Evolutionary conservation across 2,113 vertebrate genomes (phyloP).

Genomic region (Blennius ocellaris): DNA sequence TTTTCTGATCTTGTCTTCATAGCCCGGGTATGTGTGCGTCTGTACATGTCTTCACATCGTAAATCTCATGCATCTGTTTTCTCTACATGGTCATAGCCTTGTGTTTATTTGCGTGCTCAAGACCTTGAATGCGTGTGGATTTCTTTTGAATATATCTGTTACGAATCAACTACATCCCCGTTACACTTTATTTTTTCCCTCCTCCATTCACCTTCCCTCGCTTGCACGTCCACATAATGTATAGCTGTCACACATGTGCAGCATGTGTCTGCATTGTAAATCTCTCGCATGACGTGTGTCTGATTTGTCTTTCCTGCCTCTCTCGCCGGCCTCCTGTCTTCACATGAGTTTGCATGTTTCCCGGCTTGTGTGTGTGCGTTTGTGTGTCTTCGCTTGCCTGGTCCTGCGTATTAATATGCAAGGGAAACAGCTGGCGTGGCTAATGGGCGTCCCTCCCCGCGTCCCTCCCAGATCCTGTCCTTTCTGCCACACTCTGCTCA

Average conservation of each 20-base stretch:
- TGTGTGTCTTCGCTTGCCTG: conserved; percentile 41
- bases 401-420: conserved; percentile 65
- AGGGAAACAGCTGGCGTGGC: conserved; percentile 73
- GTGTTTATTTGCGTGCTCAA: not conserved
- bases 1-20: not conserved
- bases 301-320: conserved; percentile 8
- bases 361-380: conserved; percentile 10
- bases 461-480: conserved; percentile 64
- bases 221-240: conserved; percentile 5
- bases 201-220: not conserved
- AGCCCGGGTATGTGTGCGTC: conserved; percentile 12
- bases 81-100: conserved; percentile 1
- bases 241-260: conserved; percentile 1
- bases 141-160: conserved; percentile 10
- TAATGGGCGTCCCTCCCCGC: conserved; percentile 71
- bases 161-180: conserved; percentile 12
- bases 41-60: conserved; percentile 2
- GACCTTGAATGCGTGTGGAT: not conserved
- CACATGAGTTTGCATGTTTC: conserved; percentile 51
- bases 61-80: conserved; percentile 58
- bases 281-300: conserved; percentile 24
- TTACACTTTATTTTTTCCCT: conserved; percentile 27
- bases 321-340: conserved; percentile 18
- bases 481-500: conserved; percentile 59
- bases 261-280: conserved; percentile 13